A percentile compares a stretch with the other conserved stretches of the same genome.
phyloP scores from a whole-genome alignment of 2,888 invertebrate species.

The Orchesella flavescens region DNA sequence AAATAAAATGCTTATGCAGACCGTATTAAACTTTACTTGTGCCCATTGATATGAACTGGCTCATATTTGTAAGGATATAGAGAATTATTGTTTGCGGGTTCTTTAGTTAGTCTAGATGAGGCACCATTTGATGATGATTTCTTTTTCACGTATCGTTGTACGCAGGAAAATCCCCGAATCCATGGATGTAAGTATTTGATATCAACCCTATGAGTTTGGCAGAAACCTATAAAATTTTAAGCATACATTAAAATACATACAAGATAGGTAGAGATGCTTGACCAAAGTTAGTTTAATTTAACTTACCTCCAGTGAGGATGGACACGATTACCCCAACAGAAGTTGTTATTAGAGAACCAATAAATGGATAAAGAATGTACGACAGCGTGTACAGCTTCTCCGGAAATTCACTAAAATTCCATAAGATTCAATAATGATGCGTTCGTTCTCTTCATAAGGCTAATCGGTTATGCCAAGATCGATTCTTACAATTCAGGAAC shows the following conservation, averaged over 20 bases:
- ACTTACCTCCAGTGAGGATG: constrained; percentile 67
- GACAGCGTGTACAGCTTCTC: constrained; percentile 69
- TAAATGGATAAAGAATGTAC: constrained; percentile 67
- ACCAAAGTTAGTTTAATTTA: background rate
- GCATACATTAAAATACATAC: too few relatives aligned
- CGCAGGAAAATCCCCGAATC: constrained; percentile 38
- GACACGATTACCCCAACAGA: constrained; percentile 59
- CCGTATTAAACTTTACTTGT: background rate
- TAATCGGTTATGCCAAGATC: background rate
- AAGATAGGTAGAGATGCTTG: background rate
- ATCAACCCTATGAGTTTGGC: background rate
- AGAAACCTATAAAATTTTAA: constrained; percentile 41
- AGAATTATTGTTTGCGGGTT: background rate
- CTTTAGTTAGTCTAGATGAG: background rate
- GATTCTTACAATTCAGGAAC: constrained; percentile 41
- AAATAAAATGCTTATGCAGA: too few relatives aligned
- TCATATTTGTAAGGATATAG: constrained; percentile 14
- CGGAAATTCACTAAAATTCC: constrained; percentile 63
- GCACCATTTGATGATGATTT: background rate
- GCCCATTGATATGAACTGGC: background rate
- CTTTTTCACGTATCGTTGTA: background rate
- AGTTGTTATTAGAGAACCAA: constrained; percentile 66
- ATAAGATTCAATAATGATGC: background rate
- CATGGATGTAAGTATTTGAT: constrained; percentile 45
- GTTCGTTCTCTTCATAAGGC: background rate